Conservation (phyloP, 2,797 vertebrate species). For the Sebastes jordani region DNA sequence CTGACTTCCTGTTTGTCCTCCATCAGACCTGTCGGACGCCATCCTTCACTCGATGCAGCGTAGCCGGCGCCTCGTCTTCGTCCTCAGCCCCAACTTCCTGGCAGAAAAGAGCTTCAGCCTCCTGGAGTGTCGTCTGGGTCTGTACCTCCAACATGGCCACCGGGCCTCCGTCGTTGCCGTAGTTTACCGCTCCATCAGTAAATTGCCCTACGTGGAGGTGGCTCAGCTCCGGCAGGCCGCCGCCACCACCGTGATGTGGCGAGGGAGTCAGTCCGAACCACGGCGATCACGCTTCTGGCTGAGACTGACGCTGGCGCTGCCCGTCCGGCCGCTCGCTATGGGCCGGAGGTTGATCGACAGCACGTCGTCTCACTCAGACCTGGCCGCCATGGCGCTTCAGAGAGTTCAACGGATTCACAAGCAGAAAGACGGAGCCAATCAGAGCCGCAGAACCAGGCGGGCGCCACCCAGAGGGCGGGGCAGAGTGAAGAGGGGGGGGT, state of each 20-base stretch:
- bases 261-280: conserved; percentile 83
- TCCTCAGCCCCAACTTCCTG: conserved; percentile 88
- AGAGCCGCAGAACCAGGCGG: not conserved
- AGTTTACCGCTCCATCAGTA: conserved; percentile 79
- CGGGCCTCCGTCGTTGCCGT: conserved; percentile 85
- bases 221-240: conserved; percentile 84
- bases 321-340: conserved; percentile 84
- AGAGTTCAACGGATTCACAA: conserved; percentile 21
- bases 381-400: conserved; percentile 79
- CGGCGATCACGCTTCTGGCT: conserved; percentile 90
- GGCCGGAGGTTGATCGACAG: conserved; percentile 88
- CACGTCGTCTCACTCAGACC: conserved; percentile 92
- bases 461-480: not conserved
- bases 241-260: conserved; percentile 83
- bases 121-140: conserved; percentile 89
- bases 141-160: conserved; percentile 86
- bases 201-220: conserved; percentile 79
- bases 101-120: conserved; percentile 91
- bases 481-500: not conserved
- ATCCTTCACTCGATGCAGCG: conserved; percentile 89
- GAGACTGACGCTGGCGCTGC: conserved; percentile 85
- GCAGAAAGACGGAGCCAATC: conserved; percentile 1
- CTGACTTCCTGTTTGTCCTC: conserved; percentile 20
- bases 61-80: conserved; percentile 89
- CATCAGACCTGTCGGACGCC: conserved; percentile 85